Conservation (phyloP, 37 sponge, comb jelly and placozoan genomes). For the Corticium candelabrum region DNA sequence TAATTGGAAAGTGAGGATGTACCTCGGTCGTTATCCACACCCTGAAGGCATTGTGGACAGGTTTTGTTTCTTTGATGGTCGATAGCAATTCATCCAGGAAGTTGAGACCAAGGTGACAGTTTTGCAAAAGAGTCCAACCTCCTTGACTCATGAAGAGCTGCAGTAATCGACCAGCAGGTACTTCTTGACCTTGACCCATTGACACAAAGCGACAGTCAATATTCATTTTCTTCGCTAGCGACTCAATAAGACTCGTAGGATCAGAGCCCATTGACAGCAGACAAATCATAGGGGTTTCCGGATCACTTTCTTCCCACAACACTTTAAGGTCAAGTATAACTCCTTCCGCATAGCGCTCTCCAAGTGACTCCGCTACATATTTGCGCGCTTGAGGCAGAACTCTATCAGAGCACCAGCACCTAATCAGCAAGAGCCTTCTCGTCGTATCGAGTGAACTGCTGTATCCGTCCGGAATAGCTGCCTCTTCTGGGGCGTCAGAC, state of each 20-base stretch:
- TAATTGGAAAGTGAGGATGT: constrained; percentile 89
- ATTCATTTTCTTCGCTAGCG: constrained; percentile 69
- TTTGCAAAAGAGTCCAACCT: constrained; percentile 95
- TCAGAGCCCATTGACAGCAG: constrained; percentile 96
- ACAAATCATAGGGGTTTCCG: constrained; percentile 80
- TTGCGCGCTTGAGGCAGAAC: constrained; percentile 83
- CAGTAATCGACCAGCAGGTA: constrained; percentile 82
- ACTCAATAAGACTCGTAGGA: constrained; percentile 83
- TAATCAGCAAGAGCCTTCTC: constrained; percentile 79
- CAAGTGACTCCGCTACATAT: constrained; percentile 87
- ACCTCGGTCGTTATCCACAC: constrained; percentile 97
- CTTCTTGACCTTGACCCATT: constrained; percentile 99
- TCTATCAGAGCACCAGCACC: constrained; percentile 95
- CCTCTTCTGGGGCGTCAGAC: constrained; percentile 87
- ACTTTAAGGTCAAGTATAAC: constrained; percentile 84
- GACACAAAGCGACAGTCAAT: constrained; percentile 79
- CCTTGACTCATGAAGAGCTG: constrained; percentile 59
- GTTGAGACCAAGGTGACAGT: constrained; percentile 88
- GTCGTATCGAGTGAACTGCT: constrained; percentile 80
- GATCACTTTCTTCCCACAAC: constrained; percentile 78
- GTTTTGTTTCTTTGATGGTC: constrained; percentile 72
- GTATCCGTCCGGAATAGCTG: constrained; percentile 88
- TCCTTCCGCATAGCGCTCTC: constrained; percentile 86
- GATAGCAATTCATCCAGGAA: constrained; percentile 89
- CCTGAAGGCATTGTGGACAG: constrained; percentile 70